phyloP scores from a whole-genome alignment of 2,888 invertebrate species.

The Onthophagus sagittarius region DNA sequence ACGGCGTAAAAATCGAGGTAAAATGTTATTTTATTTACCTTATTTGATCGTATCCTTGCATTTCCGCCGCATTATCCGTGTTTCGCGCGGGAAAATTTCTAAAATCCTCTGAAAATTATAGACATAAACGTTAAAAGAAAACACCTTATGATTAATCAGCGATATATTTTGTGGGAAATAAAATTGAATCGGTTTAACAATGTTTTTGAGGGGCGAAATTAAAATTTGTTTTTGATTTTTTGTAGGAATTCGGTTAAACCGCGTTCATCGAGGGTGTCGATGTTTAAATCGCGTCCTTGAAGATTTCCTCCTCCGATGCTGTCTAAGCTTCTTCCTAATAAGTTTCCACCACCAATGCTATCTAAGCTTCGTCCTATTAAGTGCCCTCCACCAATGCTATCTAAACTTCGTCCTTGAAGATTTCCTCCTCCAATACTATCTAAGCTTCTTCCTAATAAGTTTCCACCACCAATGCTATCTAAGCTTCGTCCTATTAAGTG shows the following conservation, averaged over 20 bases:
- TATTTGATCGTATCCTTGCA: conserved; percentile 13
- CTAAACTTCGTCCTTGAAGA: conserved; percentile 20
- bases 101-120: conserved; percentile 18
- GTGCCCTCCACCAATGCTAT: conserved; percentile 26
- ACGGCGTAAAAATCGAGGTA: background rate
- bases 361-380: conserved; percentile 24
- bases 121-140: background rate
- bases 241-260: background rate
- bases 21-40: conserved; percentile 10
- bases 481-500: conserved; percentile 22
- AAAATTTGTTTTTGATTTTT: background rate
- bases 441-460: conserved; percentile 23
- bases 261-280: conserved; percentile 16
- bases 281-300: conserved; percentile 12
- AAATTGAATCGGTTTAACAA: background rate
- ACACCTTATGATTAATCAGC: background rate
- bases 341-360: conserved; percentile 24
- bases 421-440: conserved; percentile 26
- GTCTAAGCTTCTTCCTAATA: conserved; percentile 27
- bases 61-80: background rate
- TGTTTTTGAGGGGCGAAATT: background rate
- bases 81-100: conserved; percentile 13
- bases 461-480: conserved; percentile 28
- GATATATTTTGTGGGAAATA: conserved; percentile 6
- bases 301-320: too few relatives aligned